A percentile compares a stretch with the other conserved stretches of the same genome.
Evolutionary conservation across 1,140 invertebrate genomes (phyloP).

Genomic region (Euwallacea fornicatus): DNA sequence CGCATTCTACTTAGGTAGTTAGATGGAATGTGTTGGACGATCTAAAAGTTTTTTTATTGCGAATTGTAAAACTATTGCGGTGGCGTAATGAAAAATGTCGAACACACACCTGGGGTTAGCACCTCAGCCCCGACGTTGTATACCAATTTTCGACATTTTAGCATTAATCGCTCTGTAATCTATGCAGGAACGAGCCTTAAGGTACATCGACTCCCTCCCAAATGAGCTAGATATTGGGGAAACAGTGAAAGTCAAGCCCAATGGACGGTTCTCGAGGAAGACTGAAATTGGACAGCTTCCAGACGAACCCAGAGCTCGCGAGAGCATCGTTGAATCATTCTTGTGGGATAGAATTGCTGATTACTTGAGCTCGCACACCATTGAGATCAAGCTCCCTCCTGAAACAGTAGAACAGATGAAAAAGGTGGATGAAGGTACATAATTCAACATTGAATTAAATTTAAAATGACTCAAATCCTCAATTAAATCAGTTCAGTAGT

Average conservation of each 20-base stretch:
- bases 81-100: no score
- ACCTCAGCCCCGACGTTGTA: no score
- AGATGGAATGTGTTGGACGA: no score
- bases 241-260: constrained; percentile 68
- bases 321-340: constrained; percentile 75
- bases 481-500: not conserved
- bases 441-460: no score
- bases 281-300: constrained; percentile 59
- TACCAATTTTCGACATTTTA: not conserved
- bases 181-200: constrained; percentile 67
- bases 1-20: no score
- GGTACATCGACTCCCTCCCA: constrained; percentile 64
- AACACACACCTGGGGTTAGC: no score
- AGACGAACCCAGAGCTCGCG: constrained; percentile 68
- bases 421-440: constrained; percentile 62
- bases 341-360: constrained; percentile 71
- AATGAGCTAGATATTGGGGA: constrained; percentile 64
- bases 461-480: not conserved
- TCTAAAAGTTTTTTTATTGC: no score
- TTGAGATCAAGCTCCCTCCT: constrained; percentile 75
- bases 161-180: not conserved
- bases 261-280: constrained; percentile 53
- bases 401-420: constrained; percentile 68
- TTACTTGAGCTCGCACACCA: constrained; percentile 75
- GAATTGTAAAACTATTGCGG: no score